Evolutionary conservation across 2,888 invertebrate species (phyloP), one percentile per base, ranked within the genome.

Genomic region (Deladenus siricidicola): DNA sequence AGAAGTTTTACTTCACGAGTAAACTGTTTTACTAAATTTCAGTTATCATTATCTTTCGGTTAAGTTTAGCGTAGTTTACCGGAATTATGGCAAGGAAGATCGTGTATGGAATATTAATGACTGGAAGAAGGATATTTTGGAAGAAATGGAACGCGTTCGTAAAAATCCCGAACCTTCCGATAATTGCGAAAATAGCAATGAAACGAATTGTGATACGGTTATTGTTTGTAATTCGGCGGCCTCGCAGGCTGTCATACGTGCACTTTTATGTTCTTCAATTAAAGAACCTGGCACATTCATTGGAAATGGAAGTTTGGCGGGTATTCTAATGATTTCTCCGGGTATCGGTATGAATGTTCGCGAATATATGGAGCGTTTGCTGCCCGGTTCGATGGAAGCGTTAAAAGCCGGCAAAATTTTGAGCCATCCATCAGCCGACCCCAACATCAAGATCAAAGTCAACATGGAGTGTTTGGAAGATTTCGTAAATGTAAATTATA

Each of bases 321-420:
- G 66, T 19, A 49, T 66, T 4, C 26, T 66, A 34, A 29, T 66
- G 30, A 53, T 66, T 29, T 66, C 68, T 1, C 66, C 66, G 6
- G 66, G 64, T 2, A 67, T 66, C 10, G 67, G 66, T 28, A 54
- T 66, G 21, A 29, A 62, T 10, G 8, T 66, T 26, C 24, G 42
- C n/a, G 50, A 64, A 43, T 66, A 66, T 29, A 67, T 66, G 59
- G 60, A 67, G 26, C 30, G 67, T 26, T 58, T 66, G 19, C 28
- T 66, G 43, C 62, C 66, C 17, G 60, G 65, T 21, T 59, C 60
- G 6, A 39, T 62, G 58, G 51, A 59, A 28, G 56, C 52, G 21
- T 53, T 65, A 4, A 53, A 26, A 34, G 29, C 23, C 8, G 64
- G 64, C 10, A n/a, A 56, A 21, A 19, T 52, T 3, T 43, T 65